Conservation (phyloP, 2,113 vertebrate species). For the Percopsis transmontana region DNA sequence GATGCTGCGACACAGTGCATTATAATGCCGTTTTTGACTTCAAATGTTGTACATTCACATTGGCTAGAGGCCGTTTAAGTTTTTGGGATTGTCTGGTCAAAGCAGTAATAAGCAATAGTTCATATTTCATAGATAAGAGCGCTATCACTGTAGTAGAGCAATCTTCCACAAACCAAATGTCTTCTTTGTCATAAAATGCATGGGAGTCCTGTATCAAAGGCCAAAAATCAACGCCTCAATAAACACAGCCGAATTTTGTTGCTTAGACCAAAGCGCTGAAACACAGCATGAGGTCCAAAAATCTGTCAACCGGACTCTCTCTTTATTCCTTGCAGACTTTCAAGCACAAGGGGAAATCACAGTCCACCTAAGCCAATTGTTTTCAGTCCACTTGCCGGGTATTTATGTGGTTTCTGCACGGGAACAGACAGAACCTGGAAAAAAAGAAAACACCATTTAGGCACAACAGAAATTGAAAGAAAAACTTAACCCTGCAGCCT, state of each 20-base stretch:
- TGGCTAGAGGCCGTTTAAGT: constrained; percentile 54
- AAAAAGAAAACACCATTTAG: constrained; percentile 18
- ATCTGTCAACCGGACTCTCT: constrained; percentile 9
- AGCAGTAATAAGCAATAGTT: constrained; percentile 28
- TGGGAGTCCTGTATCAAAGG: constrained; percentile 8
- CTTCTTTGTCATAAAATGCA: constrained; percentile 20
- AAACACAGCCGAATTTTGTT: constrained; percentile 11
- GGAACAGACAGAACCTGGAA: constrained; percentile 63
- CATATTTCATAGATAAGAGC: constrained; percentile 67
- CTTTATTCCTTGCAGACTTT: constrained; percentile 12
- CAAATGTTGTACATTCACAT: constrained; percentile 49
- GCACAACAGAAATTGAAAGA: background rate
- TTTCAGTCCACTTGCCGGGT: constrained; percentile 28
- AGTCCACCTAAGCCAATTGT: constrained; percentile 8
- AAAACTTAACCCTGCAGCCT: background rate
- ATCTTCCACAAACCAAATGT: constrained; percentile 18
- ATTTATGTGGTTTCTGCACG: constrained; percentile 32
- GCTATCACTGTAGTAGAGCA: constrained; percentile 26
- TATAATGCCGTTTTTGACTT: constrained; percentile 47
- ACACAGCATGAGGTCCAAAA: constrained; percentile 25
- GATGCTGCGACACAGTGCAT: constrained; percentile 51
- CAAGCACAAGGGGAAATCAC: constrained; percentile 7
- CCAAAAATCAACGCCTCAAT: constrained; percentile 1
- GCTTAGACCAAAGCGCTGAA: constrained; percentile 26
- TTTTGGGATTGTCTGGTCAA: constrained; percentile 21